phyloP scores from a whole-genome alignment of 2,888 invertebrate species.

The Drosophila picticornis region DNA sequence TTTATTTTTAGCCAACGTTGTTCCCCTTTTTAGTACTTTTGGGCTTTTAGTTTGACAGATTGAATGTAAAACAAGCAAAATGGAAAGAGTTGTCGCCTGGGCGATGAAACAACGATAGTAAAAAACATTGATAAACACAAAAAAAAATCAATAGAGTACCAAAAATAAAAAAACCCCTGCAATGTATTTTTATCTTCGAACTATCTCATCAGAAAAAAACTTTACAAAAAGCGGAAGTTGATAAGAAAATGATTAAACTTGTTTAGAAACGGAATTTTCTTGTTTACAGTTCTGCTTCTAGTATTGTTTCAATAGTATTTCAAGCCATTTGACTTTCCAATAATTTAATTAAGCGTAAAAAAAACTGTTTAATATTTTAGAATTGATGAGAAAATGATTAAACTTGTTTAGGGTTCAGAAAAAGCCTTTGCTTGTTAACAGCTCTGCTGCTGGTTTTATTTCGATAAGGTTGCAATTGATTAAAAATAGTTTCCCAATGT shows the following conservation, averaged over 20 bases:
- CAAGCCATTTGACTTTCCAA: neutral
- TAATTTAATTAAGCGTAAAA: neutral
- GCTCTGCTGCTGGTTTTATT: rapidly evolving
- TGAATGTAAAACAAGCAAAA: neutral
- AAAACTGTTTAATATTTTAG: neutral
- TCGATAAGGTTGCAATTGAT: neutral
- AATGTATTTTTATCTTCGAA: neutral
- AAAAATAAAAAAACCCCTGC: neutral
- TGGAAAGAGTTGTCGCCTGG: neutral
- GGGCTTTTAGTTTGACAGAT: neutral
- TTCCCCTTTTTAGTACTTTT: neutral
- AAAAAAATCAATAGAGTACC: neutral
- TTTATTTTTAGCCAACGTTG: neutral
- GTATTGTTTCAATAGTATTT: neutral
- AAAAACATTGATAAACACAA: neutral
- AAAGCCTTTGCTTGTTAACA: neutral
- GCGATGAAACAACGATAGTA: neutral
- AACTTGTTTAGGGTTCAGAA: neutral
- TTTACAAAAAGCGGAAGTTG: neutral
- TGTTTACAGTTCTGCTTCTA: neutral
- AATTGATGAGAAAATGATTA: neutral
- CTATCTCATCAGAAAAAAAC: neutral
- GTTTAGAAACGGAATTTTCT: neutral
- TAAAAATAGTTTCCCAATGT: neutral
- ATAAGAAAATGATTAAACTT: neutral